Percentiles rank a stretch among this genome's conserved stretches.
Conservation (phyloP, 2,888 invertebrate species). For the Dryobotodes eremita region DNA sequence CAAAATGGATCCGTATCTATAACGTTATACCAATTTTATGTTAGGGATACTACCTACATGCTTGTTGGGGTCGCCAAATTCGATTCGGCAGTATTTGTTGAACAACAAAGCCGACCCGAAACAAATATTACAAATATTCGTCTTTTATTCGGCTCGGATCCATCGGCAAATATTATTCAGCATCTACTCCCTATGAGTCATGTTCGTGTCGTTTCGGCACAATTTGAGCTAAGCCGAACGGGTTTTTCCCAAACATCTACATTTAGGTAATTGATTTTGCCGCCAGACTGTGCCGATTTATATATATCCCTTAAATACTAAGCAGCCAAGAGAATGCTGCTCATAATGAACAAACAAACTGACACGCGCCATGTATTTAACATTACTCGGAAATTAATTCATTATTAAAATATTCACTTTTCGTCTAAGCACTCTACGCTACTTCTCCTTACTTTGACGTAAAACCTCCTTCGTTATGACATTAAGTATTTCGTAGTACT, state of each 20-base stretch:
- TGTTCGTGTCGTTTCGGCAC: neutral
- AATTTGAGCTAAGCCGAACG: neutral
- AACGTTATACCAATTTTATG: neutral
- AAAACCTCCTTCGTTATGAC: neutral
- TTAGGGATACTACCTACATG: neutral
- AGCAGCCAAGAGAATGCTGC: neutral
- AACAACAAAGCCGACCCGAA: neutral
- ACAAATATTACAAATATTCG: neutral
- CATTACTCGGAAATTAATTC: neutral
- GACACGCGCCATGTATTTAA: neutral
- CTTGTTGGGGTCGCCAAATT: neutral
- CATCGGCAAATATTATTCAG: no score
- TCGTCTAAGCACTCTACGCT: neutral
- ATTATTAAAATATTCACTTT: neutral
- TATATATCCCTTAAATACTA: neutral
- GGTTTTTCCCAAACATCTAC: neutral
- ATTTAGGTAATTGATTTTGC: neutral
- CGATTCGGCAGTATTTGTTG: neutral
- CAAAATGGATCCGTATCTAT: neutral
- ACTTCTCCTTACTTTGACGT: neutral
- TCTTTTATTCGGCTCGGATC: neutral
- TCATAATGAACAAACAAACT: neutral
- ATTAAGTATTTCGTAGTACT: constrained; percentile 11
- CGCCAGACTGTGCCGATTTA: neutral
- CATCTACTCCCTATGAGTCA: no score